Base-by-base conservation (phyloP, 2,113 vertebrate genomes). In the Corydoras maculifer region DNA sequence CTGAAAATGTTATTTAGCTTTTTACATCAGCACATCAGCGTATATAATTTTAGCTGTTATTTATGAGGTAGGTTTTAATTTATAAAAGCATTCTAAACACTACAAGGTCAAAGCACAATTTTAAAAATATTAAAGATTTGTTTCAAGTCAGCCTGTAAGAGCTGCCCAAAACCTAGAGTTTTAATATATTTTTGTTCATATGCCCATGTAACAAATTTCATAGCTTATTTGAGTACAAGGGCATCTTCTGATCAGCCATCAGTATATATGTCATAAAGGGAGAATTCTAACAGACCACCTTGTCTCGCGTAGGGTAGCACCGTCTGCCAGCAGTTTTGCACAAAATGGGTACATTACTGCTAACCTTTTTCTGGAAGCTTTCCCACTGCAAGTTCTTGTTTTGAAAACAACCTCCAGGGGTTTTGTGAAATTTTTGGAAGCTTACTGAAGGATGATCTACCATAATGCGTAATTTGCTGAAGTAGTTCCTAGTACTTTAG, bases 41-140 rank as follows among this genome's bases (percentile, higher is more conserved):
- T 69, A 67, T 65, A 54, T 15, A 66, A 8, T 30, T 74, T 78
- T 76, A 54, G 32, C 55, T 79, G 74, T 72, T 53, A 72, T 58
- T 71, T 73, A 78, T 59, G 30, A 14, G 29, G 32, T 48, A 62
- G 77, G 32, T 72, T 49, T 73, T 62, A 82, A 79, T 84, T 82
- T 79, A 79, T 83, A 80, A 69, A 43, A 72, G 66, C 66, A 30
- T 65, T 70, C 49, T 79, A 70, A 80, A 86, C 82, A 85, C 84
- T 84, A 86, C 82, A 72, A 68, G 58, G 32, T 58, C 55, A 69
- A 70, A 64, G 50, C 32, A 64, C 62, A 70, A 31, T 50, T 32
- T 66, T 74, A 72, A 48, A 32, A n/a, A 53, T 14, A 10, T 53
- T 53, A 12, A 53, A 53, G 13, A 12, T 12, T 12, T 9, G 5